Conservation (phyloP, 2,888 invertebrate genomes). For the Metacarcinus magister region DNA sequence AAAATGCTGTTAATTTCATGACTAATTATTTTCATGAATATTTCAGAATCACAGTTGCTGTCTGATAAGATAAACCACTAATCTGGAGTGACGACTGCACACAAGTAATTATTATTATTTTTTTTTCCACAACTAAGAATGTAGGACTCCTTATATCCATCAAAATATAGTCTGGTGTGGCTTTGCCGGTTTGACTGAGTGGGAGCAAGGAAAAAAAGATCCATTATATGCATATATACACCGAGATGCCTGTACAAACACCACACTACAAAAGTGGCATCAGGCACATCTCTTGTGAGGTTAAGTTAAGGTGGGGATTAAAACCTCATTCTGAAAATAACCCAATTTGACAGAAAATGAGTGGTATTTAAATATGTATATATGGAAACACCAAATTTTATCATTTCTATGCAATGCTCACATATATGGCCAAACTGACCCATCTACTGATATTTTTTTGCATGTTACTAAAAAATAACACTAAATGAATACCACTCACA, state of each 20-base stretch:
- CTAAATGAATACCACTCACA: not conserved
- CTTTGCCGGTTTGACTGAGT: constrained; percentile 16
- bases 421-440: constrained; percentile 12
- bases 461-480: not conserved
- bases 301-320: not conserved
- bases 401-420: not conserved
- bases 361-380: constrained; percentile 40
- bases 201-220: constrained; percentile 27
- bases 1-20: not conserved
- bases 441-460: not conserved
- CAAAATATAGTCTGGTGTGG: not conserved
- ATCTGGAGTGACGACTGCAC: not conserved
- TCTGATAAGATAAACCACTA: not conserved
- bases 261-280: not conserved
- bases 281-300: constrained; percentile 17
- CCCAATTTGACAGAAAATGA: not conserved
- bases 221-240: constrained; percentile 49
- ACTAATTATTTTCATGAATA: not conserved
- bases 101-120: not conserved
- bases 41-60: not conserved
- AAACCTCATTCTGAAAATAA: not conserved
- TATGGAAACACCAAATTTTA: not conserved
- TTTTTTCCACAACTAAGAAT: not conserved
- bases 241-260: not conserved
- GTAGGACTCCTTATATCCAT: not conserved